A percentile compares a stretch with the other conserved stretches of the same genome.
Conservation (phyloP, 2,113 vertebrate species). For the Tragelaphus buxtoni region DNA sequence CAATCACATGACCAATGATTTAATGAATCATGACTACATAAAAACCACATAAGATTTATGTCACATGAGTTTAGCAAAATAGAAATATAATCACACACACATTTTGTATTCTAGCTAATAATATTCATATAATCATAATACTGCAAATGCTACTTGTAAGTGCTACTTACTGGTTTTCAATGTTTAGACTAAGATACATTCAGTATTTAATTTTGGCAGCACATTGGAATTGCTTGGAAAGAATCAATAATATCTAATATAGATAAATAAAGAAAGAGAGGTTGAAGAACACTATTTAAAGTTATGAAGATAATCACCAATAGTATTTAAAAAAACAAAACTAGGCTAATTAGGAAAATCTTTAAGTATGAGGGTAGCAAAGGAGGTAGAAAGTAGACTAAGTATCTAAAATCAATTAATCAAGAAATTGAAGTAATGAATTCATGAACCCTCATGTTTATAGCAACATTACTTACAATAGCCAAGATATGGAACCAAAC, state of each 20-base stretch:
- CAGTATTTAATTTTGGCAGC: neutral
- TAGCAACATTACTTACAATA: neutral
- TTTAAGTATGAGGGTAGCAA: neutral
- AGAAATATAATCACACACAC: neutral
- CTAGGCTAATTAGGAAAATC: neutral
- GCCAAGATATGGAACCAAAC: neutral
- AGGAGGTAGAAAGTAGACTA: neutral
- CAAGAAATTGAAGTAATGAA: neutral
- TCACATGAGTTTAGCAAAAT: neutral
- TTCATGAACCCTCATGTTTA: no score
- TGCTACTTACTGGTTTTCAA: neutral
- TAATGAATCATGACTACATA: neutral
- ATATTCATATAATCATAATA: neutral
- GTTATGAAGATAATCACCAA: neutral
- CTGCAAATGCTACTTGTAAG: neutral
- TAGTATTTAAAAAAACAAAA: neutral
- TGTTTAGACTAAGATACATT: neutral
- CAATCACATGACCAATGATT: no score
- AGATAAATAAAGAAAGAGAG: neutral
- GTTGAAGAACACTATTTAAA: neutral
- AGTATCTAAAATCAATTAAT: neutral
- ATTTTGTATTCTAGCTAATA: neutral
- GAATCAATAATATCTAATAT: neutral
- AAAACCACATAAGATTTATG: neutral
- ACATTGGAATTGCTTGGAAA: neutral